Base-by-base conservation (phyloP, 2,797 vertebrate species). In the Hemibagrus guttatus region DNA sequence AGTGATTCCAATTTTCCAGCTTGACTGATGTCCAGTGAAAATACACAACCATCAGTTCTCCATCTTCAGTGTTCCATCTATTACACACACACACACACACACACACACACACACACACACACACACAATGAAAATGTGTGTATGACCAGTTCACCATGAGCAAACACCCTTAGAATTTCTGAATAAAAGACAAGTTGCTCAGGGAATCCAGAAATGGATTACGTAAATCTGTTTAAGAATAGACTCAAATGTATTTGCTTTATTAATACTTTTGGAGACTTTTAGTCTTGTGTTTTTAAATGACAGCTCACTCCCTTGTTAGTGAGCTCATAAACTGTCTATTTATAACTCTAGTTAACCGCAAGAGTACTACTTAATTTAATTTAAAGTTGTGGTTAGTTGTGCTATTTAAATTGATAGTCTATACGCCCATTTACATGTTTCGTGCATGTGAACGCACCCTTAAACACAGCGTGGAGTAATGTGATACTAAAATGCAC, bases 1-100 rank as follows among this genome's bases (percentile, higher is more conserved):
- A 82, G 64, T 87, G 84, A 85, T 76, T 90, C 66, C 81, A 84
- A 85, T 80, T 84, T 88, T 87, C 75, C 85, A 63, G 68, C 26
- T 64, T 80, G 61, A 66, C 42, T 1, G 7, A 64, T 76, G 72
- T 85, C 84, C 75, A 76, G 69, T 84, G 46, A 84, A 63, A 64
- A 78, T 81, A 84, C 46, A 54, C 59, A 79, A 59, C 61, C 69
- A 52, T 86, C 81, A 63, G 69, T 17, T 58, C 39, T 78, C 19
- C 83, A 84, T 84, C 83, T 46, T 71, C 74, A 68, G 84, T 39
- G 49, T 75, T 79, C 68, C 69, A 56, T 39, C 46, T 82, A 85
- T 39, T 6, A 39, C 21, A 46, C 58, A 81, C 79, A 61, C 54
- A 56, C 76, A 42, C 58, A n/a, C 58, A 23, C 28, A 79, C 54